phyloP scores from a whole-genome alignment of 2,888 invertebrate genomes.

The Deroplatys truncata region DNA sequence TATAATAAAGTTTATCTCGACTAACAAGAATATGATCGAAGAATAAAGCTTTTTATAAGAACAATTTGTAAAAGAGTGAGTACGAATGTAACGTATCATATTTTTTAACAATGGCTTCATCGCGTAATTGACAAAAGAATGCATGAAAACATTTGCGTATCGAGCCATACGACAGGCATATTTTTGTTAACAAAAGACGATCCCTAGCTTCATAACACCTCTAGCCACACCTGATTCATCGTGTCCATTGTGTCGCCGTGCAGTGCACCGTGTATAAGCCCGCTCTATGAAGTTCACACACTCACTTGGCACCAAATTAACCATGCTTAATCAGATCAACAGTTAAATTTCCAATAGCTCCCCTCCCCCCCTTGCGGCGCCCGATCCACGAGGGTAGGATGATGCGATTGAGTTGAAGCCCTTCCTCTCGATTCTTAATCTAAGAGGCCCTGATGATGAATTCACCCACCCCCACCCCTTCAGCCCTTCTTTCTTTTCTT shows the following conservation, averaged over 20 bases:
- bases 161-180: background rate
- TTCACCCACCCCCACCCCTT: background rate
- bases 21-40: no score
- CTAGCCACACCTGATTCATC: background rate
- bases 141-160: no score
- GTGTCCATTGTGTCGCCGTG: background rate
- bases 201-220: background rate
- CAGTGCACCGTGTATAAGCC: background rate
- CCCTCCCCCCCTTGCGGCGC: background rate
- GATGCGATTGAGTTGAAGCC: background rate
- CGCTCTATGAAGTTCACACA: background rate
- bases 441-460: background rate
- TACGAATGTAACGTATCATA: no score
- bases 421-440: background rate
- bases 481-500: background rate
- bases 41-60: no score
- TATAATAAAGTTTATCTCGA: no score
- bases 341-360: background rate
- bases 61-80: no score
- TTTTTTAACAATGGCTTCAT: no score
- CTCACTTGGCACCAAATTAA: conserved; percentile 2
- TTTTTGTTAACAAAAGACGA: background rate
- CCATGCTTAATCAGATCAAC: conserved; percentile 3
- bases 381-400: background rate
- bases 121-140: no score